These are phyloP conservation scores for Phoebastria nigripes DNA, from an alignment of 2,797 vertebrate genomes.

Conservation along the genomic window DNA sequence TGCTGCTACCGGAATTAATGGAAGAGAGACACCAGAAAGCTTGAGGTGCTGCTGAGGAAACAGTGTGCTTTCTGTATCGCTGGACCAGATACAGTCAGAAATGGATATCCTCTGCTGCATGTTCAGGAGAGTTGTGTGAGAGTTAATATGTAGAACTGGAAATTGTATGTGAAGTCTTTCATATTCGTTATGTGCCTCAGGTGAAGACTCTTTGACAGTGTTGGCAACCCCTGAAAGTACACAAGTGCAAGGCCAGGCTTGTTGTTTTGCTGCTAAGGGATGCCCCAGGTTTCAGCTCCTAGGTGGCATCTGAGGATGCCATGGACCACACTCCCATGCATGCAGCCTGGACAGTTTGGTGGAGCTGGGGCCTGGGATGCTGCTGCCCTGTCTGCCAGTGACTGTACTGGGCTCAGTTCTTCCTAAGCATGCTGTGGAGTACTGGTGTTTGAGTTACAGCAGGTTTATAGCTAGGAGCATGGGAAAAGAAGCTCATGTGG, in stretches of 20 bases:
- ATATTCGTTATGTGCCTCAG: not conserved
- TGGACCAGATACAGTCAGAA: not conserved
- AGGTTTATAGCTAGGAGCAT: not conserved
- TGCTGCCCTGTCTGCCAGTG: not conserved
- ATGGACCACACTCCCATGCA: accelerated
- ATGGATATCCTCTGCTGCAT: not conserved
- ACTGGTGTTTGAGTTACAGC: not conserved
- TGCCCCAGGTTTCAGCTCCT: not conserved
- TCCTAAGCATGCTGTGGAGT: not conserved
- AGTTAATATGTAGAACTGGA: not conserved
- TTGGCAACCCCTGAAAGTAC: not conserved
- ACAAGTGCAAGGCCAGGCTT: not conserved
- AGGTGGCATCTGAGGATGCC: not conserved
- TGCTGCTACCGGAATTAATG: not conserved
- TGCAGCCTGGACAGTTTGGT: not conserved
- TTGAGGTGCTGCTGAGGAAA: not conserved
- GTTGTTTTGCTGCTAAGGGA: not conserved
- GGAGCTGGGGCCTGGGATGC: not conserved
- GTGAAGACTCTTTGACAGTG: not conserved
- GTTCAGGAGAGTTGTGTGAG: not conserved
- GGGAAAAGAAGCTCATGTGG: not conserved
- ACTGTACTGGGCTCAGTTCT: not conserved
- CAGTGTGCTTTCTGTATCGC: not conserved
- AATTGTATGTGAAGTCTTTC: not conserved
- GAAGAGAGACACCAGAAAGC: not conserved